Base-by-base conservation (phyloP, 2,113 vertebrate species). In the Rhinolophus ferrumequinum region DNA sequence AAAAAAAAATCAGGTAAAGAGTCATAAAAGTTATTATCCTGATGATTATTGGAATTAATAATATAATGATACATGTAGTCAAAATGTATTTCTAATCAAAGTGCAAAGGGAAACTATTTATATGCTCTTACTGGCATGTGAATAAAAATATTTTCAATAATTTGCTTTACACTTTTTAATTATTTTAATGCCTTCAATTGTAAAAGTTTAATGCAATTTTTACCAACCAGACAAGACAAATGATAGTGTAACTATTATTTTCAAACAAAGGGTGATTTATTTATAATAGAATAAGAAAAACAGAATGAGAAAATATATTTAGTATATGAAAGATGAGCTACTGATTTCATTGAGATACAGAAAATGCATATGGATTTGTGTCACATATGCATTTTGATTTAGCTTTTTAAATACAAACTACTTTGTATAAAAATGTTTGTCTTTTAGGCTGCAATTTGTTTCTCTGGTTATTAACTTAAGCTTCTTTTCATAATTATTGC, bases 371-470 rank as follows among this genome's bases (percentile, higher is more conserved):
- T 16, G 89, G 28, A 97, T 97, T 97, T 97, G 41, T 95, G 79
- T 5, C 18, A 56, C 33, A 28, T 24, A 93, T 90, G 6, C 7
- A 87, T 44, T 96, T 88, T 93, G 41, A 12, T 93, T 82, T 80
- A 69, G 62, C 67, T 80, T 96, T 67, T 50, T 89, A 96, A 95
- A 52, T 97, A 97, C 89, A 93, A 64, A 22, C 2, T 19, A 28
- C 8, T 88, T 70, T 16, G 76, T 35, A 66, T 70, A 88, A 96
- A 96, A 92, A 58, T 12, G 54, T 85, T 92, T 80, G 88, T 95
- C 90, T 84, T 97, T 93, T 90, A 95, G 73, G 52, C 47, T 97
- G 90, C 67, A 67, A 30, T 95, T 97, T 97, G 81, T 87, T 64
- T 96, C 91, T 80, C 60, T 19, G 22, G n/a, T 96, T 95, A 89